Conservation (phyloP, 2,888 invertebrate species). For the Trissoscelio sp. region DNA sequence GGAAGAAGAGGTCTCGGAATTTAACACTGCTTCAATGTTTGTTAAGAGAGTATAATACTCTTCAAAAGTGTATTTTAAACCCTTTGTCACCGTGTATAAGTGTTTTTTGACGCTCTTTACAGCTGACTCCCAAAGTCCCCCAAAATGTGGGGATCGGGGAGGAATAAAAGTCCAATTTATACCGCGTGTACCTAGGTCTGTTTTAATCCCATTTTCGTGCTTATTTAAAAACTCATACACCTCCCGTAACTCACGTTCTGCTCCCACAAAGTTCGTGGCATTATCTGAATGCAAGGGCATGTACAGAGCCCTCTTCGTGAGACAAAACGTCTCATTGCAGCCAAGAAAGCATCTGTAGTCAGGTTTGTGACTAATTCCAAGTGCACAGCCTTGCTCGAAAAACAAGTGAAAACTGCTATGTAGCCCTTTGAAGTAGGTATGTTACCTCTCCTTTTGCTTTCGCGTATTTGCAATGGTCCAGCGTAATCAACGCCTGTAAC, state of each 20-base stretch:
- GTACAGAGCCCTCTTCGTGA: slow-evolving; percentile 51
- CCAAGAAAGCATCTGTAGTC: slow-evolving; percentile 54
- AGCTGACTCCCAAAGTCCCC: slow-evolving; percentile 70
- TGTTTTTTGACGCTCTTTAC: slow-evolving; percentile 73
- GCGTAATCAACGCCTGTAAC: slow-evolving; percentile 34
- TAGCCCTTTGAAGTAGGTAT: slow-evolving; percentile 63
- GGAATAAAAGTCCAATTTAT: slow-evolving; percentile 28
- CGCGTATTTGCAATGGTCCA: slow-evolving; percentile 65
- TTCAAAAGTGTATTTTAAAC: slow-evolving; percentile 64
- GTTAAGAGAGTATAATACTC: slow-evolving; percentile 68
- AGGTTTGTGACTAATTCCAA: slow-evolving; percentile 61
- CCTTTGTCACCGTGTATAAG: slow-evolving; percentile 37
- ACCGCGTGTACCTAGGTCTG: no score
- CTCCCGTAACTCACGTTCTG: neutral
- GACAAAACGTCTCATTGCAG: slow-evolving; percentile 50
- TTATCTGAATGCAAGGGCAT: slow-evolving; percentile 63
- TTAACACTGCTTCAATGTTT: slow-evolving; percentile 70
- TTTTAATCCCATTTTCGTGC: neutral
- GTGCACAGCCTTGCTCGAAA: slow-evolving; percentile 64
- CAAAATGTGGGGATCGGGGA: slow-evolving; percentile 22
- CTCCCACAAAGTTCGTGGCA: slow-evolving; percentile 9
- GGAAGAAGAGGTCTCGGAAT: slow-evolving; percentile 57
- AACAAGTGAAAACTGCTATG: slow-evolving; percentile 70
- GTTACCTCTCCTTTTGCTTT: slow-evolving; percentile 46
- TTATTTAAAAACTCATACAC: neutral